These are phyloP conservation scores for Gerris lacustris DNA, from an alignment of 2,888 invertebrate genomes.

Conservation along the genomic window DNA sequence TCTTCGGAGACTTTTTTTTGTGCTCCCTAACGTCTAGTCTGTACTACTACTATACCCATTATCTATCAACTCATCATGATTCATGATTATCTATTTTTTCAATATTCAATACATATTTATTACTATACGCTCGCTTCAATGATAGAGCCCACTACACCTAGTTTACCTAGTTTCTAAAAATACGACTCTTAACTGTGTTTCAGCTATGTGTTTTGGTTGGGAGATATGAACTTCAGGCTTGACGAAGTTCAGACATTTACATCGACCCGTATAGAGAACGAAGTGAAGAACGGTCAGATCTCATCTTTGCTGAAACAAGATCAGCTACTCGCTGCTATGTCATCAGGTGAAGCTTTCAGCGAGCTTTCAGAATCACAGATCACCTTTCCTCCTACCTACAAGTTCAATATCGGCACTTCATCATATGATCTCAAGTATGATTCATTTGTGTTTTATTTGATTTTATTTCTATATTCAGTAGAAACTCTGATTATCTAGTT, in stretches of 20 bases:
- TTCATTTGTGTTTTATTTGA: not conserved
- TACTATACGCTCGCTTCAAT: no score
- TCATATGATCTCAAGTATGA: slow-evolving; percentile 68
- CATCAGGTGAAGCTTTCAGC: slow-evolving; percentile 65
- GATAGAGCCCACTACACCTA: no score
- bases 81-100: no score
- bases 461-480: not conserved
- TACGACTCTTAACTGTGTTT: slow-evolving; percentile 29
- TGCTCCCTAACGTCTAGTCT: no score
- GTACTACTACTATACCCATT: no score
- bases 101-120: no score
- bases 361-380: slow-evolving; percentile 62
- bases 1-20: no score
- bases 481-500: no score
- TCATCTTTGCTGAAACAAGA: slow-evolving; percentile 54
- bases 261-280: slow-evolving; percentile 24
- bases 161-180: no score
- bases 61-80: no score
- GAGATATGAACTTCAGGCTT: slow-evolving; percentile 78
- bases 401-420: slow-evolving; percentile 61
- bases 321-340: slow-evolving; percentile 59
- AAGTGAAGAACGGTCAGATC: slow-evolving; percentile 18
- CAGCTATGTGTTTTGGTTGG: slow-evolving; percentile 84
- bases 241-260: slow-evolving; percentile 24
- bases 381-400: slow-evolving; percentile 77